A percentile compares a stretch with the other conserved stretches of the same genome.
These are phyloP conservation scores for Trissonchulus sp. DNA, from an alignment of 2,888 invertebrate genomes.

Conservation along the genomic window DNA sequence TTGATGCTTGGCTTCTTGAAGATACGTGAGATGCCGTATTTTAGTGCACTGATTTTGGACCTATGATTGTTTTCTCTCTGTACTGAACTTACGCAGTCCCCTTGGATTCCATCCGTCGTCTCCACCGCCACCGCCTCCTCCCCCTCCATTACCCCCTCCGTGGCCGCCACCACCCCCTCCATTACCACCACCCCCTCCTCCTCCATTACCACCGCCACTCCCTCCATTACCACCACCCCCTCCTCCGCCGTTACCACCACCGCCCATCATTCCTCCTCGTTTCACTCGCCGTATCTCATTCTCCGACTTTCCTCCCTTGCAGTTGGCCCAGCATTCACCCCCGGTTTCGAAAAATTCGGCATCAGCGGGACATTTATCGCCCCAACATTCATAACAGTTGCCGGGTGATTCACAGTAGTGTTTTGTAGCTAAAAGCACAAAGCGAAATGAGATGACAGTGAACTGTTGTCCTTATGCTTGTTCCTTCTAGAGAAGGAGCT, in stretches of 20 bases:
- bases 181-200: background rate
- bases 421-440: background rate
- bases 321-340: background rate
- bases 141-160: background rate
- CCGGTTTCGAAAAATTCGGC: background rate
- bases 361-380: background rate
- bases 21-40: no score
- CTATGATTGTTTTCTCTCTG: no score
- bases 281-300: background rate
- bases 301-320: background rate
- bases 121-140: background rate
- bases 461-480: no score
- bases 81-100: background rate
- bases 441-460: no score
- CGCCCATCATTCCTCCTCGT: background rate
- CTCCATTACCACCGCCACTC: background rate
- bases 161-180: background rate
- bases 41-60: no score
- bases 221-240: background rate
- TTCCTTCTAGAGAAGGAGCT: no score
- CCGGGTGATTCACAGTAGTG: background rate
- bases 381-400: background rate
- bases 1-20: no score
- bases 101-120: background rate
- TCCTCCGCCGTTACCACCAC: background rate